Evolutionary conservation across 2,797 vertebrate species (phyloP), one percentile per base, ranked within the genome.

Genomic region (Taenioides sp.): DNA sequence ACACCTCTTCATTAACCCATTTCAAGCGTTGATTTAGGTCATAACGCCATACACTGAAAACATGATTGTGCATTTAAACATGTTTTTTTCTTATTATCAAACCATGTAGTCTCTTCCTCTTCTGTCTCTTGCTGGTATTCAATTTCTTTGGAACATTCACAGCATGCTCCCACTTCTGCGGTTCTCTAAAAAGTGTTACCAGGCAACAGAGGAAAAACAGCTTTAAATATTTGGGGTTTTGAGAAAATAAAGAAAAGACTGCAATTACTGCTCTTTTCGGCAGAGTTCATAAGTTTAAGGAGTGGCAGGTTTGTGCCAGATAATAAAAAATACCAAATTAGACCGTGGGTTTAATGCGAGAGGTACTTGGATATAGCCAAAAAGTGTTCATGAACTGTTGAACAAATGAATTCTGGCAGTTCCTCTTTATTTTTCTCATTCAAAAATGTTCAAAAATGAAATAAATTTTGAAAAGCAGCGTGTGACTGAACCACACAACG

Each of bases 181-280:
- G 90, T 89, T 47, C 90, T 14, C 37, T 25, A 62, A 62, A 87
- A 93, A 91, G 87, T 92, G 93, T 93, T 91, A 91, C 93, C 84
- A 92, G 93, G 93, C 92, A 94, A 94, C 92, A 49, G 63, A 89
- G 90, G 88, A 90, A 90, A 92, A 93, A 93, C 89, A 91, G 88
- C 89, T 89, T 93, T 92, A 92, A 93, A 94, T 93, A 93, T 93
- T 93, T 93, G 86, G 91, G 88, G 80, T 91, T 91, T 87, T 85
- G 91, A 89, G 90, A 90, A 92, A 92, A 91, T 88, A 90, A 89
- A 90, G 87, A 91, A 88, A 83, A 92, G 89, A 85, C 91, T 91
- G 87, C 89, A 93, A 94, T 94, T 93, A 93, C 89, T 88, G 90
- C 91, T 93, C 89, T 88, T 91, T 91, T 91, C 83, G 90, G 85